Base-by-base conservation (phyloP, 2,797 vertebrate genomes). In the Chaetodon trifasciatus region DNA sequence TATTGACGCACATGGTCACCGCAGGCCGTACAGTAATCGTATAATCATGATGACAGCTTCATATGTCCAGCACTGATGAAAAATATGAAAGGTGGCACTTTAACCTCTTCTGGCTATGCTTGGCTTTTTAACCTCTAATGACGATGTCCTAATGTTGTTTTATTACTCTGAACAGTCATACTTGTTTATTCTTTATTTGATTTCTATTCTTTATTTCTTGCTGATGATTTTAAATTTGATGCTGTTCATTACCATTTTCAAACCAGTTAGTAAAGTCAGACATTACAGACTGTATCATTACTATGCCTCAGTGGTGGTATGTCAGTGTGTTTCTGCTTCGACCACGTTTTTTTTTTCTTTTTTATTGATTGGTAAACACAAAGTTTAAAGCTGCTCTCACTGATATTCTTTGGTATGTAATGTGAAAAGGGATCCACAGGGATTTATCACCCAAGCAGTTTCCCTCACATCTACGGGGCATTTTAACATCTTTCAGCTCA, bases 1-100 rank as follows among this genome's bases (percentile, higher is more conserved):
- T 77, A 71, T 12, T 74, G 76, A 87, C 79, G 76, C 37, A 71
- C 79, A 52, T 9, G 74, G 37, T 79, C 70, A 66, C 75, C 70
- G 17, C 24, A 6, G 76, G 65, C 19, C 21, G 3, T 1, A 28
- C 35, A 53, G 23, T 16, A 55, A 40, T 46, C 46, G 19, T 24
- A 42, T 44, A 74, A 70, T 68, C 37, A 64, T 75, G 28, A 75
- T 53, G 49, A 74, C 17, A 17, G 47, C 32, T 81, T 77, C 32
- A 67, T 46, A 65, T 70, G 56, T 64, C 32, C 70, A 60, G 62
- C 58, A 23, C 39, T 60, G 68, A 52, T 56, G 21, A 73, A 72
- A 76, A 66, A 75, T 63, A 53, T 75, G 11, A 70, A 73, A 70
- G 64, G n/a, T 85, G 71, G 13, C 76, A 74, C 21, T 70, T 77